Conservation (phyloP, 2,113 vertebrate genomes). For the Gasterosteus nipponicus region DNA sequence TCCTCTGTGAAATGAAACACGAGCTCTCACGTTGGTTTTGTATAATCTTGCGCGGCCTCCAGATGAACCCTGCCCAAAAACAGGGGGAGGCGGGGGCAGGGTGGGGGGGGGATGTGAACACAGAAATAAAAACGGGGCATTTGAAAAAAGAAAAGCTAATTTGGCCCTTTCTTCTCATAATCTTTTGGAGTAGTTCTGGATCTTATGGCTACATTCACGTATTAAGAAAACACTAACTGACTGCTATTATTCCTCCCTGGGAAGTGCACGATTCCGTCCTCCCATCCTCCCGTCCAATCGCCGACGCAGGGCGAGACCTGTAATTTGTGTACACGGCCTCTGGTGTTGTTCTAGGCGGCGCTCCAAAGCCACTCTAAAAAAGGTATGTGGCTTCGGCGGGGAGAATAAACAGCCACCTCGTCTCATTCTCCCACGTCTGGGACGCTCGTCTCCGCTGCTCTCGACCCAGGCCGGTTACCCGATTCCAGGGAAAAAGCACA, state of each 20-base stretch:
- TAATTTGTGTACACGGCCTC: slow-evolving; percentile 71
- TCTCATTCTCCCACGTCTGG: slow-evolving; percentile 74
- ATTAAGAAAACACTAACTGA: slow-evolving; percentile 14
- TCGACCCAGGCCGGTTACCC: slow-evolving; percentile 59
- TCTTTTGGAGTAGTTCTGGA: slow-evolving; percentile 20
- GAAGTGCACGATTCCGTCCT: slow-evolving; percentile 52
- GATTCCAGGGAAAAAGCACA: slow-evolving; percentile 68
- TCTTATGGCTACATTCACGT: slow-evolving; percentile 22
- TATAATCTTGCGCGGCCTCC: slow-evolving; percentile 59
- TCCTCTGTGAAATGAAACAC: slow-evolving; percentile 57
- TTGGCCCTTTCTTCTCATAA: slow-evolving; percentile 24
- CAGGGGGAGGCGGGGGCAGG: background rate
- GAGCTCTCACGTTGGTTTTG: slow-evolving; percentile 57
- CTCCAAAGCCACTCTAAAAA: slow-evolving; percentile 78
- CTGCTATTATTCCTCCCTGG: slow-evolving; percentile 42
- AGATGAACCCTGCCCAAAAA: slow-evolving; percentile 53
- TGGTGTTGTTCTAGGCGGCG: slow-evolving; percentile 73
- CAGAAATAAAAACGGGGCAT: background rate
- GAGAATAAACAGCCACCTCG: slow-evolving; percentile 79
- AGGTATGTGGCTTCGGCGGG: slow-evolving; percentile 74
- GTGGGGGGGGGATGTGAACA: slow-evolving; percentile 5
- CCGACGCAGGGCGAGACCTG: slow-evolving; percentile 44
- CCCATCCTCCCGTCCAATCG: slow-evolving; percentile 28
- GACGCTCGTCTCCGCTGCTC: slow-evolving; percentile 64
- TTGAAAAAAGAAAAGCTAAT: slow-evolving; percentile 12